Conservation (phyloP, 1,140 invertebrate species). For the Sinella curviseta region DNA sequence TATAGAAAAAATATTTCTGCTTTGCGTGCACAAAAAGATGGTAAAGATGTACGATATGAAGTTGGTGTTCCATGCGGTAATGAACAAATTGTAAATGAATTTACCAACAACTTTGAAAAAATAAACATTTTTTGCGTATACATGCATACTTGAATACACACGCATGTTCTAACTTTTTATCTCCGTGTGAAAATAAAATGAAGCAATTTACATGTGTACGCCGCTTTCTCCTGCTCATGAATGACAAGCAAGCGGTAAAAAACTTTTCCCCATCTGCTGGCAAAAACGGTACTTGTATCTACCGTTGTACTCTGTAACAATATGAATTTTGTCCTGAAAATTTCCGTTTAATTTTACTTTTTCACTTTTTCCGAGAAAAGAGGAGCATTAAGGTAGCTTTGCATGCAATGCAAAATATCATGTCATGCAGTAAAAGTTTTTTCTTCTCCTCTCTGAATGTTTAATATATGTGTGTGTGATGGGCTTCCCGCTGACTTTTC, state of each 20-base stretch:
- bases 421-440: background rate
- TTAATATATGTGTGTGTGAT: background rate
- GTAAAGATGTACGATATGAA: too few species aligned
- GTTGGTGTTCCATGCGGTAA: too few species aligned
- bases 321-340: too few species aligned
- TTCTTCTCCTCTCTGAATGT: background rate
- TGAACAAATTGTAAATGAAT: background rate
- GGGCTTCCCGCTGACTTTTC: constrained; percentile 1
- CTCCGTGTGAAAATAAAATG: background rate
- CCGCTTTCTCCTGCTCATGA: background rate
- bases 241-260: background rate
- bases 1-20: background rate
- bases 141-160: background rate
- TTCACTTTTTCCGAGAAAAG: background rate
- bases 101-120: too few species aligned
- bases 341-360: too few species aligned
- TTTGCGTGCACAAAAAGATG: background rate
- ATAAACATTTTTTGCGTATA: too few species aligned
- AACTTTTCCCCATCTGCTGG: background rate
- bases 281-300: too few species aligned
- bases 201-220: constrained; percentile 15
- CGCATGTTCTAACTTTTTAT: background rate
- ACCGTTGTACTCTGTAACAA: too few species aligned
- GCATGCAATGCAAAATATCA: background rate
- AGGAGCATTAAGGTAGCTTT: background rate